Evolutionary conservation across 2,888 invertebrate genomes (phyloP).

Genomic region (Germaria angustata): DNA sequence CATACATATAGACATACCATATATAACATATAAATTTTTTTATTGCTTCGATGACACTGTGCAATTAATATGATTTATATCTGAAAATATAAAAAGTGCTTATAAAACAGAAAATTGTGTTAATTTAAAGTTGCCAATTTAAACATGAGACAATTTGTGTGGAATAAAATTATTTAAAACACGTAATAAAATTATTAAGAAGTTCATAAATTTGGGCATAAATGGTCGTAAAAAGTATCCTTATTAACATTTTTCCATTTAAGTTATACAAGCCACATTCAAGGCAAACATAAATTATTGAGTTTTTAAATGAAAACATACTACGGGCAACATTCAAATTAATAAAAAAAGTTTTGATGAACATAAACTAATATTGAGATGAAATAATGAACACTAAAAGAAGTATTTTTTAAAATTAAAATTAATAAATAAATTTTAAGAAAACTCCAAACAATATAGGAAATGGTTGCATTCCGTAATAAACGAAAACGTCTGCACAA

Average conservation of each 20-base stretch:
- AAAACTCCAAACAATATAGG: neutral
- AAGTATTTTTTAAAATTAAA: neutral
- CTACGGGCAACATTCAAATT: neutral
- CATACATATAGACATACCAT: too few relatives aligned
- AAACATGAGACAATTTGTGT: conserved; percentile 15
- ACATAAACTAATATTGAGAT: neutral
- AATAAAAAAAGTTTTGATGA: neutral
- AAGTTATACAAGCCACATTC: neutral
- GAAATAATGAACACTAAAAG: neutral
- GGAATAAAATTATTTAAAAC: neutral
- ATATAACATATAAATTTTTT: too few relatives aligned
- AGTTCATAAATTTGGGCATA: neutral
- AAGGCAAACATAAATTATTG: conserved; percentile 38
- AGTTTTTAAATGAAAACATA: conserved; percentile 9
- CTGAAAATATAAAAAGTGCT: conserved; percentile 11
- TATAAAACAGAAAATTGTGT: conserved; percentile 61
- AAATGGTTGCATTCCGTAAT: conserved; percentile 28
- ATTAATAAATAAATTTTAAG: neutral
- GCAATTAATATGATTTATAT: conserved; percentile 44
- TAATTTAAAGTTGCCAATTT: conserved; percentile 29
- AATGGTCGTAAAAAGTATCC: neutral
- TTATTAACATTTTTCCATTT: neutral
- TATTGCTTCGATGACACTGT: neutral
- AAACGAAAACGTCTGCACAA: conserved; percentile 38
- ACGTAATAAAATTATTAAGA: neutral